A percentile compares a stretch with the other conserved stretches of the same genome.
phyloP scores from a whole-genome alignment of 2,113 vertebrate genomes.

The Bujurquina vittata region DNA sequence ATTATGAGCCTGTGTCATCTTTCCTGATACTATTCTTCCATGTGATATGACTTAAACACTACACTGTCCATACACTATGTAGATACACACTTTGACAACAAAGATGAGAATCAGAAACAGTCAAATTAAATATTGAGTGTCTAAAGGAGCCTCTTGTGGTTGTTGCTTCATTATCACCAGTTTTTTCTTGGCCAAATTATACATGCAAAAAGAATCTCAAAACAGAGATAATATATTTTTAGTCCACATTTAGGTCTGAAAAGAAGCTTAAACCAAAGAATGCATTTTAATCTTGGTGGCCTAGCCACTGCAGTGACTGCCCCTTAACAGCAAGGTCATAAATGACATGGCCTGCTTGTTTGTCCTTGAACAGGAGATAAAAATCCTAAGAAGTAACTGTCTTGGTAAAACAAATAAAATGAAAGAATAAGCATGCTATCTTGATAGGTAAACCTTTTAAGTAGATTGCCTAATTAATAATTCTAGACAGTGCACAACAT shows the following conservation, averaged over 20 bases:
- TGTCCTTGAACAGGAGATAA: constrained; percentile 23
- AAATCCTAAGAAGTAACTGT: constrained; percentile 5
- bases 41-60: neutral
- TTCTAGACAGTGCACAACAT: neutral
- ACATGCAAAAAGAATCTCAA: constrained; percentile 2
- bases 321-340: constrained; percentile 32
- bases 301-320: neutral
- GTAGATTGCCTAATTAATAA: neutral
- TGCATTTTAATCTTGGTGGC: constrained; percentile 15
- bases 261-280: neutral
- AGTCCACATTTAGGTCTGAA: neutral
- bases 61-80: neutral
- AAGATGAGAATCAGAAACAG: neutral
- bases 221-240: constrained; percentile 3
- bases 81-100: neutral
- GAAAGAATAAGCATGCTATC: neutral
- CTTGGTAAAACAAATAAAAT: neutral
- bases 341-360: neutral
- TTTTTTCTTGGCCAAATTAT: constrained; percentile 15
- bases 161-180: neutral
- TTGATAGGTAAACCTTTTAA: neutral
- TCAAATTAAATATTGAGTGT: neutral
- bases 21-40: neutral
- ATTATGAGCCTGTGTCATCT: neutral
- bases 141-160: neutral